A percentile compares a stretch with the other conserved stretches of the same genome.
phyloP scores from a whole-genome alignment of 2,888 invertebrate genomes.

The Sericinus montela region DNA sequence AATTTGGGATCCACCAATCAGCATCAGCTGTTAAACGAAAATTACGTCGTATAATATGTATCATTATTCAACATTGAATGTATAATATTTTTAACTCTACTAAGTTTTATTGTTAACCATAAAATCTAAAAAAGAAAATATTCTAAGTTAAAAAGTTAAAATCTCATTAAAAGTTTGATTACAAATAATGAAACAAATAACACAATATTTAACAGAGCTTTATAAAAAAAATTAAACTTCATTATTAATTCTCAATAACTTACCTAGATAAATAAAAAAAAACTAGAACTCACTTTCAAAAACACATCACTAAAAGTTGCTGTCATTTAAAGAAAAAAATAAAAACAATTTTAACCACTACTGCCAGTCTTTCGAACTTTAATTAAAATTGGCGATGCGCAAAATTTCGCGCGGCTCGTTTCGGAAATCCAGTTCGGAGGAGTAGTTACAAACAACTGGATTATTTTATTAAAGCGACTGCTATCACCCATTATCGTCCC shows the following conservation, averaged over 20 bases:
- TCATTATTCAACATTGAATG: no score
- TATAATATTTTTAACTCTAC: no score
- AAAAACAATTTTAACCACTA: background rate
- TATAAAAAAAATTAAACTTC: no score
- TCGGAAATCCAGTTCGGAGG: conserved; percentile 39
- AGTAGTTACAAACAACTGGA: conserved; percentile 60
- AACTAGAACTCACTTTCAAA: background rate
- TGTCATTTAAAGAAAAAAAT: background rate
- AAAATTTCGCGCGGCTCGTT: conserved; percentile 26
- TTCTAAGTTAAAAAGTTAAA: no score
- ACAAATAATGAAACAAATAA: no score
- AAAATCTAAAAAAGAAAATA: no score
- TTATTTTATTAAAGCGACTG: conserved; percentile 66
- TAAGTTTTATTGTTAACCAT: no score
- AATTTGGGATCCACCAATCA: no score
- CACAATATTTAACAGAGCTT: no score
- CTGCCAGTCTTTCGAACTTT: background rate
- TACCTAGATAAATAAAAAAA: conserved; percentile 3
- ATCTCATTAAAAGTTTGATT: no score
- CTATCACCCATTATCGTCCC: conserved; percentile 61
- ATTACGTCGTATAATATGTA: no score
- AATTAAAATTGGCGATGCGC: background rate
- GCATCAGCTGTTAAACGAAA: no score
- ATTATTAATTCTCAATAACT: background rate
- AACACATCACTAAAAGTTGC: conserved; percentile 15